phyloP scores from a whole-genome alignment of 2,113 vertebrate genomes.

The Poeciliopsis prolifica region DNA sequence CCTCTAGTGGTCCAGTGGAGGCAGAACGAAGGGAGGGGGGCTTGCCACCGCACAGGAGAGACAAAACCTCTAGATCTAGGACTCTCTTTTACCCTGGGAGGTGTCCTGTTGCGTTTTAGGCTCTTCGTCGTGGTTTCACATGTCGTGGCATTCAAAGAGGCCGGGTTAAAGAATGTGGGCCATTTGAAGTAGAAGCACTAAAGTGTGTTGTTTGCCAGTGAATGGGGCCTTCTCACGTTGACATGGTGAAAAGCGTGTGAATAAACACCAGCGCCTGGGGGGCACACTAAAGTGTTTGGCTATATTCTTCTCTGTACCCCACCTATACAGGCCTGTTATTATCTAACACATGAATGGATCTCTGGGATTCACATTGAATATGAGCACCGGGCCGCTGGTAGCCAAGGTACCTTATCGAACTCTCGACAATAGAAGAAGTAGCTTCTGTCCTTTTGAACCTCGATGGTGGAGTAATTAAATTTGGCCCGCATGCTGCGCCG shows the following conservation, averaged over 20 bases:
- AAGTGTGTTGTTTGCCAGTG: slow-evolving; percentile 79
- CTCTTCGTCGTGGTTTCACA: slow-evolving; percentile 67
- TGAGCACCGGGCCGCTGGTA: slow-evolving; percentile 25
- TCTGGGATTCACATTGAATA: slow-evolving; percentile 65
- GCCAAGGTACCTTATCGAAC: slow-evolving; percentile 48
- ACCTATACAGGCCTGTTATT: slow-evolving; percentile 75
- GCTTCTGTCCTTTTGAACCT: slow-evolving; percentile 25
- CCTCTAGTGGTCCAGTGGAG: slow-evolving; percentile 8
- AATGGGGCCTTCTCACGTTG: slow-evolving; percentile 79
- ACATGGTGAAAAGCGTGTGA: slow-evolving; percentile 78
- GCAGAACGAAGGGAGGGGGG: neutral
- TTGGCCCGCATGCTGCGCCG: slow-evolving; percentile 32
- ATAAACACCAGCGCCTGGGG: slow-evolving; percentile 75
- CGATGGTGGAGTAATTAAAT: slow-evolving; percentile 50
- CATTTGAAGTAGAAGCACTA: slow-evolving; percentile 81
- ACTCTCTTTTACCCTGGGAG: slow-evolving; percentile 64
- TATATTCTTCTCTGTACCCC: slow-evolving; percentile 67
- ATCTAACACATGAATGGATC: slow-evolving; percentile 67
- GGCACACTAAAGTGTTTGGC: slow-evolving; percentile 70
- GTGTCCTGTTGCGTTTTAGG: slow-evolving; percentile 72
- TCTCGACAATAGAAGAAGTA: slow-evolving; percentile 17
- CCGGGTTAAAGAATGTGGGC: slow-evolving; percentile 78
- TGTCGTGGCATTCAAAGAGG: slow-evolving; percentile 76
- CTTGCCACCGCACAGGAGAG: slow-evolving; percentile 19
- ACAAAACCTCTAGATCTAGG: slow-evolving; percentile 71